A percentile compares a stretch with the other conserved stretches of the same genome.
These are phyloP conservation scores for Takifugu flavidus DNA, from an alignment of 2,113 vertebrate species.

Conservation along the genomic window DNA sequence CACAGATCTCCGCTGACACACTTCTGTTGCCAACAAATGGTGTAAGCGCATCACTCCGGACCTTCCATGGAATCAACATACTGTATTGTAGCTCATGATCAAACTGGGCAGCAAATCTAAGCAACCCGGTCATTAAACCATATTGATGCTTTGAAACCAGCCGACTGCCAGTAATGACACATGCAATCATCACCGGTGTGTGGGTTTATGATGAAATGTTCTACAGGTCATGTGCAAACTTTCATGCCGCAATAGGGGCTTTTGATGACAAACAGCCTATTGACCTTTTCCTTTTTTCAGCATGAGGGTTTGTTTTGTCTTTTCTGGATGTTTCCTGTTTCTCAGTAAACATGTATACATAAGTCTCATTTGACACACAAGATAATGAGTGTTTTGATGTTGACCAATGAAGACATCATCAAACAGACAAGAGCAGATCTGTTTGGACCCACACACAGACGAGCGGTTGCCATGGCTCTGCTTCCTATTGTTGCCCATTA, in stretches of 20 bases:
- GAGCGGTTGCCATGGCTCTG: slow-evolving; percentile 5
- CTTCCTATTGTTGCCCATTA: background rate
- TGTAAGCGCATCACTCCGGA: background rate
- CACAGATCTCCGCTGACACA: background rate
- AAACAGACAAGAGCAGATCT: slow-evolving; percentile 4
- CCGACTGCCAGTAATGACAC: background rate
- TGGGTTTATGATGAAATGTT: background rate
- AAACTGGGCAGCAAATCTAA: background rate
- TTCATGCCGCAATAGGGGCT: background rate
- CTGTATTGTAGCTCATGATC: background rate
- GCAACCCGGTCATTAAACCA: background rate
- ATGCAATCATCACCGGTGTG: background rate
- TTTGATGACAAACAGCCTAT: background rate
- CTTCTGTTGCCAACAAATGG: background rate
- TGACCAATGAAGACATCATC: slow-evolving; percentile 16
- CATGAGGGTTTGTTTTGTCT: background rate
- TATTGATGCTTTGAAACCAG: too few species aligned
- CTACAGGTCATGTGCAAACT: background rate
- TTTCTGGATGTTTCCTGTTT: background rate
- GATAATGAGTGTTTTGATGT: slow-evolving; percentile 1
- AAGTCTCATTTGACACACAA: background rate
- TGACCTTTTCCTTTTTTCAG: background rate
- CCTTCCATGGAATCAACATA: background rate
- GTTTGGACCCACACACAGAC: slow-evolving; percentile 25
- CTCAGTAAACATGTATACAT: slow-evolving; percentile 4